Evolutionary conservation across 2,888 invertebrate species (phyloP).

Genomic region (Apoda limacodes): DNA sequence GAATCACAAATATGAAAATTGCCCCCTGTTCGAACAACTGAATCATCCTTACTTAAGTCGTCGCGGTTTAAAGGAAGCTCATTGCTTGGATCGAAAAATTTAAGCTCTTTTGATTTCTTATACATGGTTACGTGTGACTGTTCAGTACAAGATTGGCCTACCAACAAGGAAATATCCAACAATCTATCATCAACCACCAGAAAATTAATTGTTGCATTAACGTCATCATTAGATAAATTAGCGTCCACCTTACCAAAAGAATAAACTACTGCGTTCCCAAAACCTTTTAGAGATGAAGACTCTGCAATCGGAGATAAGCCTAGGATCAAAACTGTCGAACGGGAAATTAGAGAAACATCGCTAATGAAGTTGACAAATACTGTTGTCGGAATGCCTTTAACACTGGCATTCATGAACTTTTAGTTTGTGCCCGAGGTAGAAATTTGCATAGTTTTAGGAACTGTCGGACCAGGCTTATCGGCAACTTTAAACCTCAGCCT

Average conservation of each 20-base stretch:
- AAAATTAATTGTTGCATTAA: conserved; percentile 12
- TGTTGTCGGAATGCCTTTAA: conserved; percentile 1
- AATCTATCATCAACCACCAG: conserved; percentile 15
- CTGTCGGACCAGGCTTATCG: conserved; percentile 7
- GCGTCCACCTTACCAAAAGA: conserved; percentile 8
- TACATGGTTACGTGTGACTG: conserved; percentile 16
- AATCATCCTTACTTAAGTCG: background rate
- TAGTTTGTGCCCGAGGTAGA: background rate
- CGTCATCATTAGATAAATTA: conserved; percentile 11
- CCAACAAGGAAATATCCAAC: conserved; percentile 15
- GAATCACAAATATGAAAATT: conserved; percentile 6
- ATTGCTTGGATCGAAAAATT: conserved; percentile 5
- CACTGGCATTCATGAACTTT: conserved; percentile 1
- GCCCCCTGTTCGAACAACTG: background rate
- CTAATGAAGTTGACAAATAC: conserved; percentile 8
- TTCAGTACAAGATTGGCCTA: conserved; percentile 19
- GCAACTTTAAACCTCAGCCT: background rate
- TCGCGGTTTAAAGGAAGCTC: conserved; percentile 8
- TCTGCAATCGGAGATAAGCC: conserved; percentile 8
- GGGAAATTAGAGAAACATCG: conserved; percentile 10
- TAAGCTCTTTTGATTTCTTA: conserved; percentile 12
- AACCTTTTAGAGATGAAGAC: conserved; percentile 15
- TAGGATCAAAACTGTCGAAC: conserved; percentile 4
- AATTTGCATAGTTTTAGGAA: conserved; percentile 7
- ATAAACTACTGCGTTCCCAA: conserved; percentile 15